Evolutionary conservation across 1,140 invertebrate species (phyloP).

Genomic region (Drosophila simulans): DNA sequence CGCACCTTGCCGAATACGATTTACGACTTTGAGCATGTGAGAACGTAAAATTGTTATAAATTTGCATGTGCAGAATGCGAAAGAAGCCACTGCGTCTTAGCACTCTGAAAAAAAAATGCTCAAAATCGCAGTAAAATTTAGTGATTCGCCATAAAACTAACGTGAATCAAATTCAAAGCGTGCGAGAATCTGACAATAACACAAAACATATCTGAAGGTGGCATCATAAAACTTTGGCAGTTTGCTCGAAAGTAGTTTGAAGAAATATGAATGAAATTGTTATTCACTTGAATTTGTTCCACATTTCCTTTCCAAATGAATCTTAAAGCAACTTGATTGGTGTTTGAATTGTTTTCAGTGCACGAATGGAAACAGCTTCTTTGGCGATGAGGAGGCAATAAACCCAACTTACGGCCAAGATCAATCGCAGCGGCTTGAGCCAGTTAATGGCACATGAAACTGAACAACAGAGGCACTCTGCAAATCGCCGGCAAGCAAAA

Average conservation of each 20-base stretch:
- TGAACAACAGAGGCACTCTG: slow-evolving; percentile 48
- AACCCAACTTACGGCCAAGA: slow-evolving; percentile 66
- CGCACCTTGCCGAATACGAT: slow-evolving; percentile 77
- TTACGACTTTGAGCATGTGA: slow-evolving; percentile 76
- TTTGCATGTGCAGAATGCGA: slow-evolving; percentile 72
- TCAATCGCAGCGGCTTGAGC: slow-evolving; percentile 75
- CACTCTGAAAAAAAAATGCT: slow-evolving; percentile 30
- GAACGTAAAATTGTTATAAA: slow-evolving; percentile 83
- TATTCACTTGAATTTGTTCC: background rate
- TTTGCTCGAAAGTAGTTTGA: background rate
- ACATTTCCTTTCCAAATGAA: too few relatives aligned
- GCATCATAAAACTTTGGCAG: background rate
- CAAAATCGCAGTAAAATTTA: slow-evolving; percentile 28
- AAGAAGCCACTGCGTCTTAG: slow-evolving; percentile 11
- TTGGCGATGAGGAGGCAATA: slow-evolving; percentile 28
- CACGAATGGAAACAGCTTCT: slow-evolving; percentile 1
- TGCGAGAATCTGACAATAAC: background rate
- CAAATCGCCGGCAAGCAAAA: slow-evolving; percentile 34
- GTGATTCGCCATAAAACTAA: slow-evolving; percentile 41
- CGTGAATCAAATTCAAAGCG: slow-evolving; percentile 19
- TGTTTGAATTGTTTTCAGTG: slow-evolving; percentile 14
- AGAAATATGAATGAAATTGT: background rate
- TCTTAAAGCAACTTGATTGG: too few relatives aligned
- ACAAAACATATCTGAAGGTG: background rate
- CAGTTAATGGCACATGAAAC: slow-evolving; percentile 81